Percentiles rank a stretch among this genome's conserved stretches.
Evolutionary conservation across 2,888 invertebrate genomes (phyloP).

Genomic region (Chirona hameri): DNA sequence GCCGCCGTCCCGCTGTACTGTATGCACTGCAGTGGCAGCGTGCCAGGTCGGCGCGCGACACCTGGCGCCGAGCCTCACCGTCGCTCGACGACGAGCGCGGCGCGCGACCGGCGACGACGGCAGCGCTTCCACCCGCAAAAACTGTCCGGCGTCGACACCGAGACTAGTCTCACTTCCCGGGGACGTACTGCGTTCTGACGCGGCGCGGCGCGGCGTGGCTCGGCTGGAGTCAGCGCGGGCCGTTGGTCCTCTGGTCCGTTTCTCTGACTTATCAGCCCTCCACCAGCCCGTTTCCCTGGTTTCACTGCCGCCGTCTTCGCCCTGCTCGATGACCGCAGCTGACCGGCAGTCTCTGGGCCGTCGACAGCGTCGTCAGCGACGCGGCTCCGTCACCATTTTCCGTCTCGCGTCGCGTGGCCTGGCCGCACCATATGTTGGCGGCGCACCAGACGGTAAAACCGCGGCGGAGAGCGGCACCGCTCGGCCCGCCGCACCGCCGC

Average conservation of each 20-base stretch:
- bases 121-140: not conserved
- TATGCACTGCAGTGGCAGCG: not conserved
- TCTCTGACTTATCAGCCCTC: no score
- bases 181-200: no score
- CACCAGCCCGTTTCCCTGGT: no score
- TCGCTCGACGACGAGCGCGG: not conserved
- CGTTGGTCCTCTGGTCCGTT: no score
- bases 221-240: no score
- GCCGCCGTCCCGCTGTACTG: not conserved
- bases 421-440: not conserved
- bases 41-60: not conserved
- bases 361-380: no score
- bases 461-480: not conserved
- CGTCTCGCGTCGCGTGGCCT: not conserved
- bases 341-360: no score
- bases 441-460: not conserved
- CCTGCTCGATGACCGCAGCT: no score
- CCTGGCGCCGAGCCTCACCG: not conserved
- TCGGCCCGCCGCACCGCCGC: not conserved
- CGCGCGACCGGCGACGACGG: not conserved
- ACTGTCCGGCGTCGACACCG: not conserved
- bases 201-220: no score
- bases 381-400: not conserved
- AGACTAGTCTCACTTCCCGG: no score
- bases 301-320: no score